A percentile compares a stretch with the other conserved stretches of the same genome.
Conservation (phyloP, 1,140 invertebrate genomes). For the Leptinotarsa texana region DNA sequence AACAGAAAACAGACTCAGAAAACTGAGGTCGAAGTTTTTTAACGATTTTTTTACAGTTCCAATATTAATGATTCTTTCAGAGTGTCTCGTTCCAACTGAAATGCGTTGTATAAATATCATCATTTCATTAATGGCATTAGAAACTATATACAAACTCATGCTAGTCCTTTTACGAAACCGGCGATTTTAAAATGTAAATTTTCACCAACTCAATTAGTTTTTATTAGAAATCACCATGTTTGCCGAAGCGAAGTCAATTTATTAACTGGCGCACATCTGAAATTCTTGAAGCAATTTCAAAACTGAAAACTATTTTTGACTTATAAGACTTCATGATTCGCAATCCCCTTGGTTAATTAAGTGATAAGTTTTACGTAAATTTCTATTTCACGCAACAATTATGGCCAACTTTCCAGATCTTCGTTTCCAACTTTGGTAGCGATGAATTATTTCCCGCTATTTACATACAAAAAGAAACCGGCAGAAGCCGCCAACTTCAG, state of each 20-base stretch:
- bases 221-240: background rate
- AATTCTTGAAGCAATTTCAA: background rate
- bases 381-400: slow-evolving; percentile 29
- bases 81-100: too few relatives aligned
- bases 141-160: too few relatives aligned
- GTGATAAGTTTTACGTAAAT: slow-evolving; percentile 25
- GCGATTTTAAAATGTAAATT: background rate
- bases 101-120: too few relatives aligned
- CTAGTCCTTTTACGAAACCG: too few relatives aligned
- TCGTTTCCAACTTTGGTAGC: slow-evolving; percentile 19
- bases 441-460: slow-evolving; percentile 22
- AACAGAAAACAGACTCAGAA: too few relatives aligned
- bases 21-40: too few relatives aligned
- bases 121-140: too few relatives aligned
- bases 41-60: too few relatives aligned
- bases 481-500: slow-evolving; percentile 7
- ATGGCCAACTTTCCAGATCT: slow-evolving; percentile 24
- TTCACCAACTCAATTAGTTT: background rate
- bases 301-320: background rate
- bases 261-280: background rate
- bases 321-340: slow-evolving; percentile 23
- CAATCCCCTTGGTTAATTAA: slow-evolving; percentile 19
- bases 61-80: too few relatives aligned
- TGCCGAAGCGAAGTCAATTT: background rate
- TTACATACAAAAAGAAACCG: slow-evolving; percentile 18